phyloP scores from a whole-genome alignment of 2,113 vertebrate species.

The Baryphthengus martii region DNA sequence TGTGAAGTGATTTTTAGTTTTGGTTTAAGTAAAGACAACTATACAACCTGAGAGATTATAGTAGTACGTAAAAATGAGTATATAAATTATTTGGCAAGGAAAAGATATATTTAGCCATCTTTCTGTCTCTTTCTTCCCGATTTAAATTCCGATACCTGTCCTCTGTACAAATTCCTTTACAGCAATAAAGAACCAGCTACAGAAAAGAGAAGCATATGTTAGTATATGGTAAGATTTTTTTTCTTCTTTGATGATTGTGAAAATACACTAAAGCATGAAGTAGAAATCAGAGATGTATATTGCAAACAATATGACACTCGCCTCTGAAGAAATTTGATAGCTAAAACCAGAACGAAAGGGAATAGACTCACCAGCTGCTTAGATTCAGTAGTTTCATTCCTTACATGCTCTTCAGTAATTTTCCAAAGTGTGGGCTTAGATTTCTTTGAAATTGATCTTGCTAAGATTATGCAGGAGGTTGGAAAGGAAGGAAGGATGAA shows the following conservation, averaged over 20 bases:
- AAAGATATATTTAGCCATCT: neutral
- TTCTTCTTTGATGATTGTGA: neutral
- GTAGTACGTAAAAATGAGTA: neutral
- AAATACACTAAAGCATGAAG: neutral
- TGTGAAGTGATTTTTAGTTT: neutral
- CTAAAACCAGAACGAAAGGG: constrained; percentile 1
- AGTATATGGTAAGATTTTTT: neutral
- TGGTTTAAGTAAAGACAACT: neutral
- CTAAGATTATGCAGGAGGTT: neutral
- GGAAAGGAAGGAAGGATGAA: neutral
- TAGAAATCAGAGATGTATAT: neutral
- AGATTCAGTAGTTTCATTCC: neutral
- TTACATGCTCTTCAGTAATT: neutral
- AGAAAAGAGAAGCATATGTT: neutral
- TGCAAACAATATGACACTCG: neutral
- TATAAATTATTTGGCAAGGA: neutral
- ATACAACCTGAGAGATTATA: neutral
- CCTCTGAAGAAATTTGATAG: neutral
- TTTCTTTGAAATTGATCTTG: neutral
- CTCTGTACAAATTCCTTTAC: neutral
- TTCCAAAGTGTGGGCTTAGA: neutral
- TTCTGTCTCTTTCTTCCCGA: neutral
- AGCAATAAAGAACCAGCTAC: neutral
- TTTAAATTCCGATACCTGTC: neutral
- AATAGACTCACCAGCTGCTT: neutral